Conservation (phyloP, 2,797 vertebrate genomes). For the Masticophis lateralis region DNA sequence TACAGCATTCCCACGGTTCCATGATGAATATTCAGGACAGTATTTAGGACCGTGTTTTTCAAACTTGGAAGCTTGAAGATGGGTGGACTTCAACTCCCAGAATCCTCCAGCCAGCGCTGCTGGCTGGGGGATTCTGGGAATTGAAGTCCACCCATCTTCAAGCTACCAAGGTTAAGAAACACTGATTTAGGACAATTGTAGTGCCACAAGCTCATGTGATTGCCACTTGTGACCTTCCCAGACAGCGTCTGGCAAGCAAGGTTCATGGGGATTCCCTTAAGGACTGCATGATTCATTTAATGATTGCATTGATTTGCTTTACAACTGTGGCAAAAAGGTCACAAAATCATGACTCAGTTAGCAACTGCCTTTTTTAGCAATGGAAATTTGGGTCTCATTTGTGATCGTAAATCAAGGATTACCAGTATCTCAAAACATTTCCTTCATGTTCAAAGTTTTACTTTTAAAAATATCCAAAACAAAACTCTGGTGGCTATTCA, state of each 20-base stretch:
- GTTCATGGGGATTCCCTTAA: background rate
- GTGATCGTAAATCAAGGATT: background rate
- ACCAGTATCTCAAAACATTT: background rate
- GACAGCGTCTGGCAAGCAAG: background rate
- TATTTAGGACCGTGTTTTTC: too few species aligned
- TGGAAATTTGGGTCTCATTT: background rate
- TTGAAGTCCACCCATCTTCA: too few species aligned
- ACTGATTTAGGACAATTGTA: background rate
- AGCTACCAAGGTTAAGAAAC: too few species aligned
- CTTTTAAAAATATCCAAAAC: background rate
- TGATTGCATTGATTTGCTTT: background rate
- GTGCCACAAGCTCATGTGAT: background rate
- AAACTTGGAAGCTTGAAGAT: too few species aligned
- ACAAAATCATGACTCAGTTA: background rate
- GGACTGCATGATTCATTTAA: background rate
- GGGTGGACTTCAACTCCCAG: too few species aligned
- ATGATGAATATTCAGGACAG: background rate
- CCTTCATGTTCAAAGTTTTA: background rate
- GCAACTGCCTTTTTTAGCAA: background rate
- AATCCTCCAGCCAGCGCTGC: too few species aligned
- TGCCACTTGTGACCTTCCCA: background rate
- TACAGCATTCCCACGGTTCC: background rate
- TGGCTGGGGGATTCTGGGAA: too few species aligned
- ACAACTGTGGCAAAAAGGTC: background rate
- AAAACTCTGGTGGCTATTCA: background rate